Evolutionary conservation across 2,797 vertebrate species (phyloP).

Genomic region (Coregonus sp.): DNA sequence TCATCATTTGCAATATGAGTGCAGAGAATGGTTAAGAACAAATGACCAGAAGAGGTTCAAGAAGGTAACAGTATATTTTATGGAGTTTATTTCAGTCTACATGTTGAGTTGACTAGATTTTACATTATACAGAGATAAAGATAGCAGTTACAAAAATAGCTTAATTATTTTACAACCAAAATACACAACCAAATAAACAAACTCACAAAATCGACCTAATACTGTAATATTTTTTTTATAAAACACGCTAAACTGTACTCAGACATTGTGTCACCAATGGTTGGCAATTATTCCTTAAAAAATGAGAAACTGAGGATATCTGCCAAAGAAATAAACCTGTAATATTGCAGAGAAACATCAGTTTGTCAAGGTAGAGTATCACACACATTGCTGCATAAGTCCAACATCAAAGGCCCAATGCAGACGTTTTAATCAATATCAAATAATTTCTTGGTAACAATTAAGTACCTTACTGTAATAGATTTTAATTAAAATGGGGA

Average conservation of each 20-base stretch:
- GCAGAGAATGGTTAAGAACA: not conserved
- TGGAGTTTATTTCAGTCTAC: conserved; percentile 66
- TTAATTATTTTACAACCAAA: conserved; percentile 75
- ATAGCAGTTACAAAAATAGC: conserved; percentile 77
- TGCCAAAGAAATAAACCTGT: conserved; percentile 69
- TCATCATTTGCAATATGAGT: not conserved
- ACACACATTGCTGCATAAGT: not conserved
- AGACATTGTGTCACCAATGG: conserved; percentile 36
- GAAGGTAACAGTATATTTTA: not conserved
- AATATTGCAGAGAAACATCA: conserved; percentile 62
- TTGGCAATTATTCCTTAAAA: conserved; percentile 41
- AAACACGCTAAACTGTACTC: conserved; percentile 53
- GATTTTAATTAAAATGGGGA: no score
- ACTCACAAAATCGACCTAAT: conserved; percentile 62
- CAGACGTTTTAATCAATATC: no score
- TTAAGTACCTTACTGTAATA: no score
- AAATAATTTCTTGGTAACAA: no score
- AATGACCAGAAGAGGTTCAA: not conserved
- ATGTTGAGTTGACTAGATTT: conserved; percentile 68
- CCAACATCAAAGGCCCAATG: not conserved
- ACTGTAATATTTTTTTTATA: conserved; percentile 53
- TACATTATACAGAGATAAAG: conserved; percentile 59
- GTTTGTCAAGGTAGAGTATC: conserved; percentile 18
- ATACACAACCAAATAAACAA: conserved; percentile 68
- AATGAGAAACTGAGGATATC: conserved; percentile 60